Base-by-base conservation (phyloP, 1,140 invertebrate genomes). In the Elymnias hypermnestra region DNA sequence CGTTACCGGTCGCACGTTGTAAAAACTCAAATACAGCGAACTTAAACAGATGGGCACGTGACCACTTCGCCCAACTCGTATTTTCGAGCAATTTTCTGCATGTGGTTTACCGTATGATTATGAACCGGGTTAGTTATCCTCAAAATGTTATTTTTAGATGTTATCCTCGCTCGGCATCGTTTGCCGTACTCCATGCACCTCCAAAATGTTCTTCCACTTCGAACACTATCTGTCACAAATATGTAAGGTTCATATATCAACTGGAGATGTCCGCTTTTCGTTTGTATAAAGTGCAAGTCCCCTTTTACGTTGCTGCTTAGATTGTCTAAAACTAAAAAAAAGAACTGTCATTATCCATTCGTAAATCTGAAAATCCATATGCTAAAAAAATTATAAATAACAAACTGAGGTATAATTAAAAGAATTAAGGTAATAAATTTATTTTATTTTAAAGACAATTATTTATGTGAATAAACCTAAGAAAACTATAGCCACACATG, bases 201-300 rank as follows among this genome's bases (percentile, higher is more conserved):
- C 82, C 82, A 85, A 42, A 85, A 85, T 1, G 82, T 85, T n/a
- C 82, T 63, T 0, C 82, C 82, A 37, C 78, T 83, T 2, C 82
- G 63, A 15, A 85, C 79, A 46, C 79, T 79, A 53, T 85, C 82
- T 23, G 82, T 83, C 42, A 85, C 82, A 44, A 83, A 85, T 22
- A 85, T 85, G 15, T 85, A 85, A 0, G 77, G 72, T 41, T 85
- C 82, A 33, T 85, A 72, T 21, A 85, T 85, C 31, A 85, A 43
- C 31, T 85, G 82, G 2, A 85, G 57, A 33, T 83, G 82, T 1
- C 82, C 82, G 41, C 82, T 83, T 65, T 78, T 82, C 21, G 82
- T 85, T 39, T 83, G 79, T 43, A 85, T 82, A 42, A 85, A 85
- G 64, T 85, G 79, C 7, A 85, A 56, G 44, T 85, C 82, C 8